Base-by-base conservation (phyloP, 2,113 vertebrate genomes). In the Equus przewalskii region DNA sequence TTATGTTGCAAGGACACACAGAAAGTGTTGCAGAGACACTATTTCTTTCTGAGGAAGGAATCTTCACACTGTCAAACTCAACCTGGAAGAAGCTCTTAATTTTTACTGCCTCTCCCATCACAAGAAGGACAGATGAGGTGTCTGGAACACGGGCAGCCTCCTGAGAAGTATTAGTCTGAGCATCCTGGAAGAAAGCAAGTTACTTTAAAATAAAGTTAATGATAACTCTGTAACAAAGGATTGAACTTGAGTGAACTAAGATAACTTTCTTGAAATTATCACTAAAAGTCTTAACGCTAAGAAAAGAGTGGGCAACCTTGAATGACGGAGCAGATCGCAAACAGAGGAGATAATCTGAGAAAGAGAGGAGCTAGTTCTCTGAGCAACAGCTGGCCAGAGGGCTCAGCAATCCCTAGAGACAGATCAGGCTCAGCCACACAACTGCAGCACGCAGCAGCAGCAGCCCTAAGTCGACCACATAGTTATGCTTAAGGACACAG, bases 381-480 rank as follows among this genome's bases (percentile, higher is more conserved):
- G 26, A 60, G 24, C 4, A 3, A 51, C 64, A 51, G 0, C 26
- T 30, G 26, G 5, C 24, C 8, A 44, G 44, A n/a, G 30, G 5
- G 13, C 7, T 49, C 28, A 19, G 46, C 26, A 6, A 2, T 10
- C 26, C 60, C 49, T 36, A 3, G 7, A 33, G 65, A n/a, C 0
- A 5, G 21, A 22, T 0, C 1, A 7, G 54, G 21, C 14, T n/a
- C 36, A 14, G 36, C 11, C 13, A 1, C 62, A 62, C 0, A 8
- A 14, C 22, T 15, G 0, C 6, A 2, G 14, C 6, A 41, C 36
- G 6, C 28, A 9, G 13, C 3, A 21, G 6, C 3, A n/a, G 19
- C 10, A 28, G 0, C 1, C 3, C 36, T 62, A 28, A 26, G 1
- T 14, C 14, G 36, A 21, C 51, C 56, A 21, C 4, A 5, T 15